Base-by-base conservation (phyloP, 2,797 vertebrate species). In the Buceros bicornis region DNA sequence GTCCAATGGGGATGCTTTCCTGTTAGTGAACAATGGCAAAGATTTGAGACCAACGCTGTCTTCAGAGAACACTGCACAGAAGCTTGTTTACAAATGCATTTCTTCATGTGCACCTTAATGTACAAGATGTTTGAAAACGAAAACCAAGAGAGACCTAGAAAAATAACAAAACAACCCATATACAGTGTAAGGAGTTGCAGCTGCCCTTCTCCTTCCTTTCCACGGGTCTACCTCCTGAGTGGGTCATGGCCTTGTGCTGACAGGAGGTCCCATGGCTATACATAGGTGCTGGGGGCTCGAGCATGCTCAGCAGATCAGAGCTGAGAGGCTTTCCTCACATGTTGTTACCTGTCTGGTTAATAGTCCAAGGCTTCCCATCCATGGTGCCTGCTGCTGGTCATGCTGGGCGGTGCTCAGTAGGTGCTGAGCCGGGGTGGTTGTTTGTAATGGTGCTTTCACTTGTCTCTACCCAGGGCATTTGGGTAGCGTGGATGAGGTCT, bases 351-450 rank as follows among this genome's bases (percentile, higher is more conserved):
- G 35, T 5, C 37, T 71, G 26, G 16, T 25, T 43, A 74, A 18
- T 0, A 1, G 28, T 57, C 35, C 42, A 65, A 64, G 66, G 13
- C 61, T 82, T 91, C 29, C 42, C 1, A 0, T 42, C 26, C 37
- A 2, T 21, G 26, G 16, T 33, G 33, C 11, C 17, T 28, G 40
- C 66, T 69, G 29, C 62, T 61, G 62, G 35, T 51, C 5, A 1
- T 33, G 20, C 37, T 61, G 62, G 22, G 13, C 43, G 12, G n/a
- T 21, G 42, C 47, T 65, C 48, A 60, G 88, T 42, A 56, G 9
- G n/a, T 1, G 7, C n/a, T 71, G 53, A 47, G 42, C 42, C 28
- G 33, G 10, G 37, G 12, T 1, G 1, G 15, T 22, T 1, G 0
- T 12, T 62, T 42, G 20, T 61, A 21, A 21, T 0, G 3, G 4